These are phyloP conservation scores for Rhadinocentrus ornatus DNA, from an alignment of 2,797 vertebrate genomes.

Conservation along the genomic window DNA sequence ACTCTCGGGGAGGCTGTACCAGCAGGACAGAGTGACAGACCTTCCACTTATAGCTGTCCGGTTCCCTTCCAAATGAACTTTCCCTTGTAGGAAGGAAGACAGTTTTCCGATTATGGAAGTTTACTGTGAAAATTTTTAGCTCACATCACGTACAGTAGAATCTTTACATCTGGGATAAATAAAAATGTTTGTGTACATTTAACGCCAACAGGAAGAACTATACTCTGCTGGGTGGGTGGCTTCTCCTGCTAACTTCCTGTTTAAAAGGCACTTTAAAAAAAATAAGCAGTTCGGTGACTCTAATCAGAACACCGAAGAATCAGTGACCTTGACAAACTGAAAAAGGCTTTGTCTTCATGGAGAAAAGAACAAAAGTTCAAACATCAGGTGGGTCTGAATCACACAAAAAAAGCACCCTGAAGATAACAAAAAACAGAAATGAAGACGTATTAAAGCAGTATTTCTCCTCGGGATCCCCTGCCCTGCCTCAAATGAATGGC, in stretches of 20 bases:
- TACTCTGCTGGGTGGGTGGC: conserved; percentile 21
- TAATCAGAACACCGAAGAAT: background rate
- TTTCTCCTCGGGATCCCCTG: background rate
- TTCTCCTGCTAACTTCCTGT: conserved; percentile 42
- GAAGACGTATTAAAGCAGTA: no score
- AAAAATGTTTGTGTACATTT: conserved; percentile 13
- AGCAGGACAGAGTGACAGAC: conserved; percentile 71
- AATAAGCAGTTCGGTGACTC: conserved; percentile 10
- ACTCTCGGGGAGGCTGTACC: conserved; percentile 63
- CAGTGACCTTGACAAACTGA: conserved; percentile 6
- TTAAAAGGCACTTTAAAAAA: conserved; percentile 19
- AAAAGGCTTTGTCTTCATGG: conserved; percentile 1
- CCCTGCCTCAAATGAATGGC: no score
- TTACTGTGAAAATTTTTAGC: background rate
- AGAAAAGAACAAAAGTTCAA: conserved; percentile 16
- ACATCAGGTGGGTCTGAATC: background rate
- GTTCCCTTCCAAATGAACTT: conserved; percentile 72
- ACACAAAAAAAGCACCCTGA: background rate
- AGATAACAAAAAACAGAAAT: conserved; percentile 15
- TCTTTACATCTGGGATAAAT: background rate
- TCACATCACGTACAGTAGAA: background rate
- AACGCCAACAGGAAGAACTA: conserved; percentile 39
- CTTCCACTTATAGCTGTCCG: conserved; percentile 71
- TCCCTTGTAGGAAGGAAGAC: conserved; percentile 55
- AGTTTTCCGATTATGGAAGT: background rate